phyloP scores from a whole-genome alignment of 53 echinoderm and acorn worm species.

The Luidia sarsii region DNA sequence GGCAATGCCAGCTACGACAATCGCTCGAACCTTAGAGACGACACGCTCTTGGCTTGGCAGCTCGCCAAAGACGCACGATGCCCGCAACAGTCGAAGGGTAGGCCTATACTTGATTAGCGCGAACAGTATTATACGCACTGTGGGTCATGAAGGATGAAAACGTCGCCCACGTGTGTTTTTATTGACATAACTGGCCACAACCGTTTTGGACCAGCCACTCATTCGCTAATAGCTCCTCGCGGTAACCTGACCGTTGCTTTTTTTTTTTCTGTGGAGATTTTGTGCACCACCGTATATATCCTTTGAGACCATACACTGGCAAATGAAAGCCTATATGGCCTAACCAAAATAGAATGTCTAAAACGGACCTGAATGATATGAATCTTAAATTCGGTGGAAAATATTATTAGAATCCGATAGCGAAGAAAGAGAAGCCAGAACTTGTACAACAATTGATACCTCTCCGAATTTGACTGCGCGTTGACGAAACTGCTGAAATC shows the following conservation, averaged over 20 bases:
- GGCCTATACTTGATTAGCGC: slow-evolving; percentile 18
- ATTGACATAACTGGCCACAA: slow-evolving; percentile 57
- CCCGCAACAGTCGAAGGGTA: slow-evolving; percentile 48
- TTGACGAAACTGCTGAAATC: too few relatives aligned
- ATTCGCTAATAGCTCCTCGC: slow-evolving; percentile 40
- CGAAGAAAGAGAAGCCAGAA: too few relatives aligned
- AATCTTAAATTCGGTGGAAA: too few relatives aligned
- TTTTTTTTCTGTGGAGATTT: slow-evolving; percentile 41
- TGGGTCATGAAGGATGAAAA: slow-evolving; percentile 39
- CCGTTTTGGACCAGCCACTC: slow-evolving; percentile 44
- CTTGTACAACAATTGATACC: too few relatives aligned
- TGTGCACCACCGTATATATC: slow-evolving; percentile 32
- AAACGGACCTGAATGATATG: too few relatives aligned
- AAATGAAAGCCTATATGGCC: too few relatives aligned
- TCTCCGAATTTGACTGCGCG: too few relatives aligned
- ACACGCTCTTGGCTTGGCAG: slow-evolving; percentile 29
- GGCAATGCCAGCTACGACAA: slow-evolving; percentile 23
- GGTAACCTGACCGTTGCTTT: slow-evolving; percentile 52
- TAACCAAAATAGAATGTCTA: too few relatives aligned
- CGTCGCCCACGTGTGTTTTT: slow-evolving; percentile 22
- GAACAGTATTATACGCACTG: slow-evolving; percentile 39
- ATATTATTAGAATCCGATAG: too few relatives aligned
- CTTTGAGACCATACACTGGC: slow-evolving; percentile 34
- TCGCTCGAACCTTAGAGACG: slow-evolving; percentile 40
- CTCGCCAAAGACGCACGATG: slow-evolving; percentile 58